Base-by-base conservation (phyloP, 2,888 invertebrate species). In the Ypsolopha scabrella region DNA sequence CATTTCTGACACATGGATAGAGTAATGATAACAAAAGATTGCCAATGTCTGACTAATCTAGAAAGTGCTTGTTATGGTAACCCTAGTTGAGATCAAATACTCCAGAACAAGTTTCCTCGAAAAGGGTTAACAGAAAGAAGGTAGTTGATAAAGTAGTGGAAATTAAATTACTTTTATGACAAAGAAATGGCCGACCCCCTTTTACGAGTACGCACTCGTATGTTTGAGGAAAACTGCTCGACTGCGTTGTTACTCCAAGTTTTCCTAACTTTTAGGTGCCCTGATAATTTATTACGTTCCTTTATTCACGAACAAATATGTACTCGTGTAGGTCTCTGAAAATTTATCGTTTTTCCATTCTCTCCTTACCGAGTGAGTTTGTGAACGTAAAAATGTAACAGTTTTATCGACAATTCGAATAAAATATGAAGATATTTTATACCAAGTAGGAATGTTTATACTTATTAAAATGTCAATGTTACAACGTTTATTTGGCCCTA, bases 131-230 rank as follows among this genome's bases (percentile, higher is more conserved):
- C 70, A 65, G 69, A 63, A 72, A 60, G 61, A 61, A 68, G 64
- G 65, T 70, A 67, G 62, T 62, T 59, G 65, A 72, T 71, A 70
- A 70, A 79, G 69, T 65, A 71, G 65, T 70, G 63, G 61, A 76
- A 68, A 80, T 79, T 76, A 77, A 76, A 79, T 80, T 77, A 77
- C 72, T 75, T 70, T 65, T 67, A 70, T 68, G 66, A 66, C 69
- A 71, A 70, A 68, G 65, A 67, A 69, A 62, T 60, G 61, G 58
- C 54, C 59, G 58, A 67, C 65, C 62, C 62, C 59, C 65, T 67
- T 65, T 65, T 58, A 57, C 53, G 60, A n/a, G n/a, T 10, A 39
- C 39, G 9, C 24, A 24, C 24, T 24, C 13, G 8, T 59, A 63
- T 62, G 61, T 60, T 55, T 60, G 61, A 55, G 62, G 48, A 44